Evolutionary conservation across 2,797 vertebrate genomes (phyloP).

Genomic region (Columba guinea): DNA sequence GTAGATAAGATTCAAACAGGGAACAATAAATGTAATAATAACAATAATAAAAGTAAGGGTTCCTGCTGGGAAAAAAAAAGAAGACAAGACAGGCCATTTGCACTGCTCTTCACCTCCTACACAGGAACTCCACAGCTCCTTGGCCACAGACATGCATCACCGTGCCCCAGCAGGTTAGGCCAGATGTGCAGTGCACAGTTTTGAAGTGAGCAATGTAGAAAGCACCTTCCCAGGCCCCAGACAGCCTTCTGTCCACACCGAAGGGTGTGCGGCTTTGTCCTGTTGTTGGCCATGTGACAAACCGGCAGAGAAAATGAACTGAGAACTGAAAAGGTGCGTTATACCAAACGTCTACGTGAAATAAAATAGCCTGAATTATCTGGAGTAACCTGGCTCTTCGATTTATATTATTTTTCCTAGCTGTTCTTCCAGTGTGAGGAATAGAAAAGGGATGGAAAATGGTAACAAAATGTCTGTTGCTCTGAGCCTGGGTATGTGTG

Average conservation of each 20-base stretch:
- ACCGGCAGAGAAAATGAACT: neutral
- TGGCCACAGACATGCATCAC: neutral
- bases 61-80: neutral
- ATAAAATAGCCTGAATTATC: neutral
- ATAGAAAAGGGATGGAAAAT: neutral
- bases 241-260: neutral
- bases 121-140: neutral
- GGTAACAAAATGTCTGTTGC: neutral
- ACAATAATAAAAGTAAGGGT: neutral
- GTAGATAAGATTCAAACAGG: neutral
- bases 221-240: neutral
- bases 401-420: neutral
- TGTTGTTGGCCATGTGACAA: neutral
- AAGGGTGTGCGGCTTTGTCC: neutral
- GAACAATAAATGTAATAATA: neutral
- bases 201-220: neutral
- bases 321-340: neutral
- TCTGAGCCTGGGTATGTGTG: neutral
- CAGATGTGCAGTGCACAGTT: neutral
- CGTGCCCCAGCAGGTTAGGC: neutral
- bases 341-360: rapidly evolving
- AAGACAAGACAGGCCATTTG: neutral
- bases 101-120: neutral
- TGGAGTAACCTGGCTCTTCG: neutral
- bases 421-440: neutral